These are phyloP conservation scores for Hemithea aestivaria DNA, from an alignment of 2,888 invertebrate species.

Conservation along the genomic window DNA sequence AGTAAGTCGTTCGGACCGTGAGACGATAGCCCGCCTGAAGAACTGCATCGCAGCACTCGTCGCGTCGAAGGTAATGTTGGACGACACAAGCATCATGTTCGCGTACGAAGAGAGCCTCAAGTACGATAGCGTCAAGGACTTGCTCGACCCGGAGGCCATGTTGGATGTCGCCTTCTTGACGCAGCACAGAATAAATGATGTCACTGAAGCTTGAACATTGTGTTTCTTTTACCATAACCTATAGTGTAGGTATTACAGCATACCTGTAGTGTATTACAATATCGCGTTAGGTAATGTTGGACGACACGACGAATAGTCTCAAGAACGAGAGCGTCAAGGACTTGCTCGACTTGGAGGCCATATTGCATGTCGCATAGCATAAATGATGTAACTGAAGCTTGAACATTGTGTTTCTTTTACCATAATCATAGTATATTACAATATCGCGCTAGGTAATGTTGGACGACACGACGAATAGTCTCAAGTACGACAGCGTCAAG, in stretches of 20 bases:
- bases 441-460: conserved; percentile 92
- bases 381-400: conserved; percentile 60
- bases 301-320: conserved; percentile 92
- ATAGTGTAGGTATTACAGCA: no score
- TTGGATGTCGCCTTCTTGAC: conserved; percentile 89
- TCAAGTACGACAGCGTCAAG: conserved; percentile 85
- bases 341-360: conserved; percentile 89
- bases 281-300: conserved; percentile 92
- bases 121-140: conserved; percentile 85
- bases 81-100: conserved; percentile 93
- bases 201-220: conserved; percentile 50
- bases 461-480: conserved; percentile 93
- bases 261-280: no score
- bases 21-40: conserved; percentile 91
- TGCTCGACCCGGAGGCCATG: conserved; percentile 91
- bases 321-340: conserved; percentile 88
- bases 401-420: conserved; percentile 27
- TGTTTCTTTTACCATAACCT: conserved; percentile 21
- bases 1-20: conserved; percentile 85
- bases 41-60: conserved; percentile 94
- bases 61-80: conserved; percentile 92
- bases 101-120: conserved; percentile 94
- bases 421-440: no score
- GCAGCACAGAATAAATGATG: conserved; percentile 82
- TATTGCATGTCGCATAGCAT: conserved; percentile 90